These are phyloP conservation scores for Nothobranchius kuhntae DNA, from an alignment of 2,113 vertebrate genomes.

Conservation along the genomic window DNA sequence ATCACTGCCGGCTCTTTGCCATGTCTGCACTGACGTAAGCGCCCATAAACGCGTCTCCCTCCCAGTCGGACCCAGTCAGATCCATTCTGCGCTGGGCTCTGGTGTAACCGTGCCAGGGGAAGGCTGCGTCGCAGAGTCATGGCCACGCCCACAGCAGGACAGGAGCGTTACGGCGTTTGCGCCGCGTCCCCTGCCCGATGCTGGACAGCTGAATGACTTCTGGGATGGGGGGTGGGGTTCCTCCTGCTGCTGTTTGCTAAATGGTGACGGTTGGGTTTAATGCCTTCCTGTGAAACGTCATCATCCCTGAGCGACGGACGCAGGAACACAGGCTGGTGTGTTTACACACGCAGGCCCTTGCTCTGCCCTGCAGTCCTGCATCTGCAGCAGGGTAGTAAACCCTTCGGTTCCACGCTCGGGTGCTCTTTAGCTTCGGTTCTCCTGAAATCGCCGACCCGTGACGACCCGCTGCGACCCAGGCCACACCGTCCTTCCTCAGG, in stretches of 20 bases:
- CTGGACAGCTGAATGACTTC: constrained; percentile 3
- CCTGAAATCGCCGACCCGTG: neutral
- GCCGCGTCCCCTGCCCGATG: constrained; percentile 13
- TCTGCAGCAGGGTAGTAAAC: constrained; percentile 1
- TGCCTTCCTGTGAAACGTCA: constrained; percentile 50
- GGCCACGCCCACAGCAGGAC: constrained; percentile 43
- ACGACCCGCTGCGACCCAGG: too few relatives aligned
- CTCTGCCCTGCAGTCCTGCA: constrained; percentile 18
- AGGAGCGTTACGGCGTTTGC: constrained; percentile 40
- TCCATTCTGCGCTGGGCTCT: constrained; percentile 76
- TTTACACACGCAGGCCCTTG: constrained; percentile 14
- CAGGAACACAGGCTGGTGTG: constrained; percentile 40
- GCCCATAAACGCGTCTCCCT: too few relatives aligned
- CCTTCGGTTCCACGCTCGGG: constrained; percentile 16
- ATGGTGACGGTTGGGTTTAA: constrained; percentile 57
- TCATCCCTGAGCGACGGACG: constrained; percentile 63
- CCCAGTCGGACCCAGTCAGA: constrained; percentile 3
- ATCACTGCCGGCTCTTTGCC: too few relatives aligned
- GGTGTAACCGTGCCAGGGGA: constrained; percentile 27
- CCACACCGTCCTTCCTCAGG: too few relatives aligned
- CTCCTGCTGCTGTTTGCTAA: constrained; percentile 46
- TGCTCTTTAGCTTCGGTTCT: constrained; percentile 16
- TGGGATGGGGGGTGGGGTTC: constrained; percentile 16
- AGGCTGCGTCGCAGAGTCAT: constrained; percentile 26
- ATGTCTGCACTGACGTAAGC: too few relatives aligned